Evolutionary conservation across 2,797 vertebrate species (phyloP), one percentile per base, ranked within the genome.

Genomic region (Cuculus canorus): DNA sequence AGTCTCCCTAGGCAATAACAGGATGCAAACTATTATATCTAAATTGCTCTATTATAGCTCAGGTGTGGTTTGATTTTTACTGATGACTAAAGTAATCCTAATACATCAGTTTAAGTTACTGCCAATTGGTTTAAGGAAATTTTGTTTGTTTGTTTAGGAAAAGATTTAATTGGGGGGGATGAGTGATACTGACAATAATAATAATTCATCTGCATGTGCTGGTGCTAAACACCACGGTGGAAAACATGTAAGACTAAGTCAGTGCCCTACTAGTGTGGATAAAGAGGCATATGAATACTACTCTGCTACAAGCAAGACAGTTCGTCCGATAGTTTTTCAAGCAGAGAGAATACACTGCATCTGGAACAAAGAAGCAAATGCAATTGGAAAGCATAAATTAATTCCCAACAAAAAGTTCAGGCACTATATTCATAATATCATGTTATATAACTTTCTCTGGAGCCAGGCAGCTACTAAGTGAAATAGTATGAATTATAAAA

Each of bases 361-460:
- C 60, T 93, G 76, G 72, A 95, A 96, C 72, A 94, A 95, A 90
- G 64, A 41, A 88, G 77, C 93, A 94, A 91, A 91, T 83, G 75
- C 81, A 90, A 97, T 53, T 39, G 43, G 71, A 95, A 96, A 97
- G 81, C 95, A 91, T 95, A 95, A 90, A 96, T 97, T 87, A 95
- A 97, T 95, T 91, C 90, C 85, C 90, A 93, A 76, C 69, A 96
- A 93, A 94, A 95, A 89, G 86, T 94, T 88, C 85, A 95, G 76
- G 76, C 79, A 94, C 66, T 25, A 76, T 80, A 93, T 92, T 96
- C 92, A 92, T 95, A 90, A 54, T 86, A 89, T 69, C 82, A 93
- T 18, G 60, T 95, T 96, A 92, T 68, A 65, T 86, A 94, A 95
- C 72, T 83, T 81, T 65, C 13, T 68, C 37, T 92, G 68, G 83